phyloP scores from a whole-genome alignment of 2,888 invertebrate genomes.

The Phlogophora meticulosa region DNA sequence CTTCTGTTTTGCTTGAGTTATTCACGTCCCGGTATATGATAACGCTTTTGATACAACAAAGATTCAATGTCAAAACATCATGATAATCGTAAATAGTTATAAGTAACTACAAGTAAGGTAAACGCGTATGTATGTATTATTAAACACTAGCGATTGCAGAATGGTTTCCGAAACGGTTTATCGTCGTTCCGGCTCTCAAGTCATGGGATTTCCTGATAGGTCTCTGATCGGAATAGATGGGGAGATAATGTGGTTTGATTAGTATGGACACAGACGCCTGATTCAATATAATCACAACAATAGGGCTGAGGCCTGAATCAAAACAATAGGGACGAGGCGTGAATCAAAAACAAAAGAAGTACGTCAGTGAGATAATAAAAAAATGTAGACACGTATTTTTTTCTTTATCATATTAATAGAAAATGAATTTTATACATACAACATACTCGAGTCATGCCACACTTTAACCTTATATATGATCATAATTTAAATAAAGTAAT shows the following conservation, averaged over 20 bases:
- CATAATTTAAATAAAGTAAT: no score
- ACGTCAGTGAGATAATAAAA: no score
- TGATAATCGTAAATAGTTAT: constrained; percentile 17
- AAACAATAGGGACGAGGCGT: no score
- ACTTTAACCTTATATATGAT: no score
- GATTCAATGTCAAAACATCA: constrained; percentile 39
- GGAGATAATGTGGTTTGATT: not conserved
- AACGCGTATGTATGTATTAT: not conserved
- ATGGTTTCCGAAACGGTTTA: constrained; percentile 1
- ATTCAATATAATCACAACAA: no score
- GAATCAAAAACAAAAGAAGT: no score
- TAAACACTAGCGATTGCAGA: no score
- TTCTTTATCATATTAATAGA: no score
- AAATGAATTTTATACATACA: no score
- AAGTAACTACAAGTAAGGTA: constrained; percentile 18
- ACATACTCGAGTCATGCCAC: no score
- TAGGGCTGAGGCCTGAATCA: no score
- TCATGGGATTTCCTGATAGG: constrained; percentile 8
- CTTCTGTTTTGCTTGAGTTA: constrained; percentile 25
- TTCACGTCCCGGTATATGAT: constrained; percentile 22
- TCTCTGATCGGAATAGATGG: not conserved
- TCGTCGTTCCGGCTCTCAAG: constrained; percentile 4
- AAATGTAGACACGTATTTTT: no score
- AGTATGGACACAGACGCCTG: not conserved
- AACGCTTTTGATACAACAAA: constrained; percentile 38